Base-by-base conservation (phyloP, 2,888 invertebrate species). In the Odontocerum albicorne region DNA sequence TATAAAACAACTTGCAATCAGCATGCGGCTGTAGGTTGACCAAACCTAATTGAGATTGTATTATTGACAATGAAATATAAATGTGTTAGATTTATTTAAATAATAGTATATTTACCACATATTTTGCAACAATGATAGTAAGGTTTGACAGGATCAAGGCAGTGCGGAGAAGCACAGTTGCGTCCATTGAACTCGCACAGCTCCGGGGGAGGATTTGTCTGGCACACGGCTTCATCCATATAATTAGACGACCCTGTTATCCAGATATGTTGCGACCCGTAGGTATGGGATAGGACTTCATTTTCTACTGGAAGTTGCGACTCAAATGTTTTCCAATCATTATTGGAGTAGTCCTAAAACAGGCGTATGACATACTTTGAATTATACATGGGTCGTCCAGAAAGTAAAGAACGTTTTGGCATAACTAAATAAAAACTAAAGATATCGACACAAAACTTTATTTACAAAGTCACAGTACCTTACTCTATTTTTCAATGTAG, bases 51-150 rank as follows among this genome's bases (percentile, higher is more conserved):
- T n/a, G n/a, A n/a, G n/a, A n/a, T n/a, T n/a, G n/a, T n/a, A n/a
- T n/a, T n/a, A n/a, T n/a, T n/a, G n/a, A n/a, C n/a, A n/a, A n/a
- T n/a, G n/a, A n/a, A n/a, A n/a, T n/a, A n/a, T n/a, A n/a, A n/a
- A n/a, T n/a, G n/a, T n/a, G n/a, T n/a, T n/a, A n/a, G n/a, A n/a
- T n/a, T n/a, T n/a, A n/a, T n/a, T n/a, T n/a, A n/a, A n/a, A n/a
- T n/a, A n/a, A n/a, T n/a, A n/a, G n/a, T n/a, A n/a, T 7, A 10
- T 39, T 47, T 7, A 57, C 57, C 57, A 32, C 57, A 57, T 8
- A 57, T 44, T 17, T 49, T 27, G 38, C 57, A 57, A 21, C 57
- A 57, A 32, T 53, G 53, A 35, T 49, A 39, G 13, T 12, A 8
- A 1, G 57, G 57, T n/a, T 8, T 13, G 3, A 57, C 31, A 8